Evolutionary conservation across 2,113 vertebrate genomes (phyloP).

Genomic region (Blennius ocellaris): DNA sequence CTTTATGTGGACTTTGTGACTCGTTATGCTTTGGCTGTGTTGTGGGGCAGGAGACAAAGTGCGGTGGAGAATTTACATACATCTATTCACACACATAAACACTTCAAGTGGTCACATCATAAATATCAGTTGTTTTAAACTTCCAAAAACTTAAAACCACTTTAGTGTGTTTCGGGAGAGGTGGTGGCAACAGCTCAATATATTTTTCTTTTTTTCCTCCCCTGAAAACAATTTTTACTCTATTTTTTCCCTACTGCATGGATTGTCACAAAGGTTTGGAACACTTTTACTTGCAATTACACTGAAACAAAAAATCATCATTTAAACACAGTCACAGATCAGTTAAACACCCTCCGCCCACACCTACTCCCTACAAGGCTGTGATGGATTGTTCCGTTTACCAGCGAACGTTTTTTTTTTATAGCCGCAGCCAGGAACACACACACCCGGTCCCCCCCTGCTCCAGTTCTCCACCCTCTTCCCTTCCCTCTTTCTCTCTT

Average conservation of each 20-base stretch:
- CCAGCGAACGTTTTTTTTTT: slow-evolving; percentile 50
- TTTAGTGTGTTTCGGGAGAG: too few species aligned
- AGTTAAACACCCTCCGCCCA: slow-evolving; percentile 56
- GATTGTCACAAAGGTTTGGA: slow-evolving; percentile 13
- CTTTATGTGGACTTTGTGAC: too few species aligned
- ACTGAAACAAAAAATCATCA: slow-evolving; percentile 35
- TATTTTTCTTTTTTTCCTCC: too few species aligned
- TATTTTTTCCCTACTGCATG: not conserved
- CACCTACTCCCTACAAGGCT: slow-evolving; percentile 47
- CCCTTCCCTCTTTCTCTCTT: slow-evolving; percentile 41
- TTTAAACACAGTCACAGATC: slow-evolving; percentile 45
- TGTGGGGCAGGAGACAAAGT: too few species aligned
- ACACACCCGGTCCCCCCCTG: slow-evolving; percentile 45
- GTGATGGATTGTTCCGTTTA: slow-evolving; percentile 66
- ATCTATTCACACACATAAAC: too few species aligned
- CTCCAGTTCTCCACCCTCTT: slow-evolving; percentile 47
- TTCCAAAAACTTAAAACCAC: too few species aligned
- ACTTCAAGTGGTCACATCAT: too few species aligned
- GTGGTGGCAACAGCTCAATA: too few species aligned
- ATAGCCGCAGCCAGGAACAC: slow-evolving; percentile 59
- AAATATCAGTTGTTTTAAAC: too few species aligned
- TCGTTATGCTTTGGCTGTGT: too few species aligned
- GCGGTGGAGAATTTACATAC: too few species aligned
- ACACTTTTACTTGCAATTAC: slow-evolving; percentile 24
- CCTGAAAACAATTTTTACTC: too few species aligned